These are phyloP conservation scores for Perodicticus potto DNA, from an alignment of 2,797 vertebrate species.

Conservation along the genomic window DNA sequence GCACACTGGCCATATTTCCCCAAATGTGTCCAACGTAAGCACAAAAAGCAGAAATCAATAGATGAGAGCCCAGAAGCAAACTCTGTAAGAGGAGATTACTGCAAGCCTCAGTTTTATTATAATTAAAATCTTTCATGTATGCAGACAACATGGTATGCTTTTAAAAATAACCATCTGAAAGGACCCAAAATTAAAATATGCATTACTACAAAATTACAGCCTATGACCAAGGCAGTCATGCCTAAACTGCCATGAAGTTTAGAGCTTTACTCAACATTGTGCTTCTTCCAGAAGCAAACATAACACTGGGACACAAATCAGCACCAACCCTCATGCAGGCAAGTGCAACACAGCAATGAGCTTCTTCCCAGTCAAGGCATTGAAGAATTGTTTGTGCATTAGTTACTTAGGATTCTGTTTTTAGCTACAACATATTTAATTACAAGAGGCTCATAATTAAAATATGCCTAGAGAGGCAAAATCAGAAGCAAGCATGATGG, in stretches of 20 bases:
- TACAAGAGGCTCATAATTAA: slow-evolving; percentile 68
- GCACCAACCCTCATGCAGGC: slow-evolving; percentile 83
- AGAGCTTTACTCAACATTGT: slow-evolving; percentile 85
- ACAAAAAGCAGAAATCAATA: slow-evolving; percentile 71
- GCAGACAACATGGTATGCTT: slow-evolving; percentile 40
- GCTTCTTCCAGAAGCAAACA: slow-evolving; percentile 89
- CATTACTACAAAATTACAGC: slow-evolving; percentile 33
- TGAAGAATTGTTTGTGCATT: slow-evolving; percentile 70
- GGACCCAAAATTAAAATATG: slow-evolving; percentile 52
- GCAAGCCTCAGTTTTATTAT: slow-evolving; percentile 52
- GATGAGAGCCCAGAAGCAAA: slow-evolving; percentile 57
- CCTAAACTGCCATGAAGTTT: slow-evolving; percentile 33
- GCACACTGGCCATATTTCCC: background rate
- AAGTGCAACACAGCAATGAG: slow-evolving; percentile 81
- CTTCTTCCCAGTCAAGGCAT: slow-evolving; percentile 73
- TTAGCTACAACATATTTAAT: slow-evolving; percentile 70
- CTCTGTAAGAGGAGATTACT: slow-evolving; percentile 53
- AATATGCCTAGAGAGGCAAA: slow-evolving; percentile 71
- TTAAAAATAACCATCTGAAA: slow-evolving; percentile 75
- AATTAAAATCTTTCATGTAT: slow-evolving; percentile 73
- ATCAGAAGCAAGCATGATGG: slow-evolving; percentile 48
- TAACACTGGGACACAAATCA: slow-evolving; percentile 82
- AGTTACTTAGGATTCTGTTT: slow-evolving; percentile 67
- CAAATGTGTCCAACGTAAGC: slow-evolving; percentile 9
- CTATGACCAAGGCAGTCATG: slow-evolving; percentile 8